A percentile compares a stretch with the other conserved stretches of the same genome.
These are phyloP conservation scores for Darevskia nairensis DNA, from an alignment of 2,797 vertebrate genomes.

Conservation along the genomic window DNA sequence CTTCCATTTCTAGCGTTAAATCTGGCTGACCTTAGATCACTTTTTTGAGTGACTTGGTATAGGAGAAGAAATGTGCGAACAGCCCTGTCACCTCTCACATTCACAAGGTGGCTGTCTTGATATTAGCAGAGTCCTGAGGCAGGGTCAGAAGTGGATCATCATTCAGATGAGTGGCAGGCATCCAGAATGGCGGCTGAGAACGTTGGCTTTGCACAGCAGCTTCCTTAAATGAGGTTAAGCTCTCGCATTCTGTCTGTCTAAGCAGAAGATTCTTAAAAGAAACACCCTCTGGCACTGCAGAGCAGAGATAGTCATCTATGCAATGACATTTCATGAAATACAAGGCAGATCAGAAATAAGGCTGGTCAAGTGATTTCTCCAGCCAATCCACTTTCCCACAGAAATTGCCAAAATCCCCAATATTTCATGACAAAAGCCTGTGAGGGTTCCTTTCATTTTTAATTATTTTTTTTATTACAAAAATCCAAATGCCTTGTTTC, in stretches of 20 bases:
- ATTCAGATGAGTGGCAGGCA: conserved; percentile 41
- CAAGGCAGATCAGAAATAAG: conserved; percentile 25
- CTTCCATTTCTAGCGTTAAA: not conserved
- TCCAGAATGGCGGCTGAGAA: conserved; percentile 56
- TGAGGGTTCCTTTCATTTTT: not conserved
- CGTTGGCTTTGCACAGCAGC: conserved; percentile 50
- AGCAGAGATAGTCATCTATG: not conserved
- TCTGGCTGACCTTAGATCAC: conserved; percentile 12
- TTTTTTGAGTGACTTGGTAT: not conserved
- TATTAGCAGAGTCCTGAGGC: conserved; percentile 55
- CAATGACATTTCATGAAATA: not conserved
- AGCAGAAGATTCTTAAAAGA: not conserved
- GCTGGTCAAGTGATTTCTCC: not conserved
- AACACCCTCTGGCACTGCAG: conserved; percentile 11
- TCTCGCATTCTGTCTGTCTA: conserved; percentile 64
- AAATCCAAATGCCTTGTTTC: not conserved
- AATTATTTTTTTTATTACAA: not conserved
- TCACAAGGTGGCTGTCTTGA: conserved; percentile 55
- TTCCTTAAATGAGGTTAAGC: conserved; percentile 50
- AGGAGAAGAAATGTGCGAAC: conserved; percentile 36
- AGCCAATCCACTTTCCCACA: not conserved
- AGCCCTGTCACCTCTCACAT: conserved; percentile 52
- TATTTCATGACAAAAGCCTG: not conserved
- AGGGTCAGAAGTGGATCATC: conserved; percentile 51
- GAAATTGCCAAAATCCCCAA: not conserved